phyloP scores from a whole-genome alignment of 2,113 vertebrate genomes.

The Siniperca knerii region DNA sequence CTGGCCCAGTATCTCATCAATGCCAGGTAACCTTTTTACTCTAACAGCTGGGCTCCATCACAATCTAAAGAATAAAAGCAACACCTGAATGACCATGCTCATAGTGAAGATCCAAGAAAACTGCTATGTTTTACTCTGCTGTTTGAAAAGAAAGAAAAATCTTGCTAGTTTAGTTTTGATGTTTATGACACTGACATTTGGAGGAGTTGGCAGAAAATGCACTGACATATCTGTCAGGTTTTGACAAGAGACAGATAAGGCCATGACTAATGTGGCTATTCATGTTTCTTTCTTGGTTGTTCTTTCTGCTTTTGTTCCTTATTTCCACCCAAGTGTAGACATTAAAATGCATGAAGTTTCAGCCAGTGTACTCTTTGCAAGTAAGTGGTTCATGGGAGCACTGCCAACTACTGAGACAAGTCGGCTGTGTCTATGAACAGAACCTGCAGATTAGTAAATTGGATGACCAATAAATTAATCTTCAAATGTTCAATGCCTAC shows the following conservation, averaged over 20 bases:
- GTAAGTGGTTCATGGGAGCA: constrained; percentile 32
- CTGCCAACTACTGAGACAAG: constrained; percentile 13
- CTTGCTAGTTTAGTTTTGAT: constrained; percentile 5
- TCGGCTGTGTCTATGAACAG: constrained; percentile 34
- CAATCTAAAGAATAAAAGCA: constrained; percentile 23
- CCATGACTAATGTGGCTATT: constrained; percentile 20
- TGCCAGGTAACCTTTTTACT: constrained; percentile 88
- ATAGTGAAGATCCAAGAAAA: constrained; percentile 1
- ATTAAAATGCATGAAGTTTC: constrained; percentile 45
- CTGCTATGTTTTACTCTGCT: background rate
- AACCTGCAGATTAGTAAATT: constrained; percentile 36
- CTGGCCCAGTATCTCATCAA: constrained; percentile 99
- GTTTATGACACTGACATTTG: constrained; percentile 19
- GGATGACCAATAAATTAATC: constrained; percentile 25
- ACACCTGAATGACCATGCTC: background rate
- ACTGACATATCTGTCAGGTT: constrained; percentile 2
- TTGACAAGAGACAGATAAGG: constrained; percentile 23
- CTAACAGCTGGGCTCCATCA: constrained; percentile 1
- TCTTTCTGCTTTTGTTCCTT: constrained; percentile 1
- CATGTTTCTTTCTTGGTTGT: constrained; percentile 12
- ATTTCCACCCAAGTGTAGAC: constrained; percentile 24
- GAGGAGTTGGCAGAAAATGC: constrained; percentile 9
- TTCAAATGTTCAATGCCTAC: background rate
- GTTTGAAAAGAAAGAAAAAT: background rate
- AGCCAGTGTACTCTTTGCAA: constrained; percentile 20